Percentiles rank a stretch among this genome's conserved stretches.
These are phyloP conservation scores for Brachyistius frenatus DNA, from an alignment of 2,113 vertebrate species.

Conservation along the genomic window DNA sequence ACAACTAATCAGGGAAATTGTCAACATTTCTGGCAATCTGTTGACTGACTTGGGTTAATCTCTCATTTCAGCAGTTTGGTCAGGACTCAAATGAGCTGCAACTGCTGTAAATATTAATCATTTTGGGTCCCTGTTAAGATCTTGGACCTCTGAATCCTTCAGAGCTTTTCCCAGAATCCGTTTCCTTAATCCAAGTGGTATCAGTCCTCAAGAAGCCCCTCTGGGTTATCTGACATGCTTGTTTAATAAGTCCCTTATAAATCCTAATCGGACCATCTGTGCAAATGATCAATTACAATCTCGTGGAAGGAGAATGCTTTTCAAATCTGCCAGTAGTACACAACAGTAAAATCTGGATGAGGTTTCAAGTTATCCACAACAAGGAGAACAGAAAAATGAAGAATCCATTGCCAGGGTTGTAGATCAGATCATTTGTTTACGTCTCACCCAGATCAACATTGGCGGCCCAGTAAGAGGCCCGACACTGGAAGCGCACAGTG, in stretches of 20 bases:
- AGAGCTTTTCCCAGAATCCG: background rate
- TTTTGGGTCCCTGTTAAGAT: background rate
- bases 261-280: background rate
- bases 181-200: background rate
- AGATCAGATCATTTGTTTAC: background rate
- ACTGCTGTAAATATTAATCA: background rate
- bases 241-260: background rate
- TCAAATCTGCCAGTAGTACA: background rate
- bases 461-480: constrained; percentile 80
- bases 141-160: background rate
- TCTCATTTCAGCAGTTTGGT: background rate
- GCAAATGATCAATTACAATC: background rate
- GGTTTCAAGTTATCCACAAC: background rate
- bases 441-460: constrained; percentile 82
- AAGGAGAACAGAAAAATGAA: background rate
- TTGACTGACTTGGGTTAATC: background rate
- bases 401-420: background rate
- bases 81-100: constrained; percentile 6
- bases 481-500: constrained; percentile 80
- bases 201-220: background rate
- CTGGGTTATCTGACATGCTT: background rate
- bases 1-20: background rate
- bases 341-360: background rate
- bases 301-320: background rate
- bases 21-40: background rate